phyloP scores from a whole-genome alignment of 2,113 vertebrate species.

The Protomyctophum bolini region DNA sequence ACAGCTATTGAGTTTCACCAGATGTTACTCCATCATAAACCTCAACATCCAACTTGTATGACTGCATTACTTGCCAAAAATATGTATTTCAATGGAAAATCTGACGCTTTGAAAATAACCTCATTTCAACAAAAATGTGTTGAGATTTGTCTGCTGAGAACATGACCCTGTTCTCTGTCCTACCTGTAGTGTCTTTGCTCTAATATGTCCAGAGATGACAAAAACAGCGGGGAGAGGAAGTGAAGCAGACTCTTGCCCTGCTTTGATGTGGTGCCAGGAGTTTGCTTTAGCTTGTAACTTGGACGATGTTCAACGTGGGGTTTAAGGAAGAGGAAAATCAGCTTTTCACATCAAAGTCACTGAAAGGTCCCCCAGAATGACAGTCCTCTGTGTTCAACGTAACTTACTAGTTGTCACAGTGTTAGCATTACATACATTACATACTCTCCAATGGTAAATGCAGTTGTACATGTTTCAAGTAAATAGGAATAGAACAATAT shows the following conservation, averaged over 20 bases:
- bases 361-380: constrained; percentile 50
- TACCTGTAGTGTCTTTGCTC: constrained; percentile 8
- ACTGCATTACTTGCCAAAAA: no score
- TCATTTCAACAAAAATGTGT: not conserved
- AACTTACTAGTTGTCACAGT: constrained; percentile 39
- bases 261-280: constrained; percentile 72
- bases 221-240: constrained; percentile 60
- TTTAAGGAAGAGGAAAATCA: constrained; percentile 46
- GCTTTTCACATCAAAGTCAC: constrained; percentile 55
- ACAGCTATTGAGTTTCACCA: no score
- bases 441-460: no score
- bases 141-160: not conserved
- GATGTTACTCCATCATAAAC: no score
- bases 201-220: constrained; percentile 19
- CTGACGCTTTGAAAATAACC: no score
- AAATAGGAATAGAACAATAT: no score
- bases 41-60: no score
- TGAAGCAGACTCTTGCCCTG: constrained; percentile 55
- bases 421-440: no score
- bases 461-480: no score
- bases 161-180: not conserved
- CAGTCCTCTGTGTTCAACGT: constrained; percentile 41
- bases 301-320: constrained; percentile 44
- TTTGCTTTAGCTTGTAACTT: constrained; percentile 61
- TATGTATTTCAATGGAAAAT: no score